phyloP scores from a whole-genome alignment of 2,113 vertebrate genomes.

The Passer montanus region DNA sequence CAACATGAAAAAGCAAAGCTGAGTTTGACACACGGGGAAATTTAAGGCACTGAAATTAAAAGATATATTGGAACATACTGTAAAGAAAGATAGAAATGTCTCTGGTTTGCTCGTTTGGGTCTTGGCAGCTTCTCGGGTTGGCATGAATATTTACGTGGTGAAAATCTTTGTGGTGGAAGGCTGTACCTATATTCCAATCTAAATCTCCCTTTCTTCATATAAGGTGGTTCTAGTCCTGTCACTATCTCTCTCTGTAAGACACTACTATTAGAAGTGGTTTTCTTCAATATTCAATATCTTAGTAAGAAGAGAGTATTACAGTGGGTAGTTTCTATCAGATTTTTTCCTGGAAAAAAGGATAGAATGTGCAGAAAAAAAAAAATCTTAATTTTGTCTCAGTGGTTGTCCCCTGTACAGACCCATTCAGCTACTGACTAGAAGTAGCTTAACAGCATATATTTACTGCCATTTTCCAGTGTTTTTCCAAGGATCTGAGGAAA shows the following conservation, averaged over 20 bases:
- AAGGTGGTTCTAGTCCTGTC: neutral
- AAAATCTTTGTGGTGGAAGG: neutral
- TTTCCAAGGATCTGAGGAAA: neutral
- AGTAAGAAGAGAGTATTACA: neutral
- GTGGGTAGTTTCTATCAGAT: neutral
- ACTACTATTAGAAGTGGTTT: neutral
- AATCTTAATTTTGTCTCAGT: neutral
- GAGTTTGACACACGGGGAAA: constrained; percentile 16
- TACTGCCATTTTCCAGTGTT: neutral
- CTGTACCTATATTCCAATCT: neutral
- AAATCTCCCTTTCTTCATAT: neutral
- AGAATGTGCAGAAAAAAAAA: neutral
- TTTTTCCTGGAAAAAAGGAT: neutral
- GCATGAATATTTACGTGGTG: fast-evolving
- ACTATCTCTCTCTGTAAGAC: too few species aligned
- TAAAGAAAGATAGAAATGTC: neutral
- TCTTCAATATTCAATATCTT: neutral
- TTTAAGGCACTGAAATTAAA: constrained; percentile 28
- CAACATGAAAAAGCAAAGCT: constrained; percentile 43
- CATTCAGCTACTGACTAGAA: neutral
- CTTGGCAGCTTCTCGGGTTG: neutral
- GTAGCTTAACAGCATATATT: neutral
- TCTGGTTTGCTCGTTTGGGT: neutral
- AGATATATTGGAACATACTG: constrained; percentile 16
- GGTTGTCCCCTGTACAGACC: neutral